These are phyloP conservation scores for Aphrophora alni DNA, from an alignment of 2,888 invertebrate species.

Conservation along the genomic window DNA sequence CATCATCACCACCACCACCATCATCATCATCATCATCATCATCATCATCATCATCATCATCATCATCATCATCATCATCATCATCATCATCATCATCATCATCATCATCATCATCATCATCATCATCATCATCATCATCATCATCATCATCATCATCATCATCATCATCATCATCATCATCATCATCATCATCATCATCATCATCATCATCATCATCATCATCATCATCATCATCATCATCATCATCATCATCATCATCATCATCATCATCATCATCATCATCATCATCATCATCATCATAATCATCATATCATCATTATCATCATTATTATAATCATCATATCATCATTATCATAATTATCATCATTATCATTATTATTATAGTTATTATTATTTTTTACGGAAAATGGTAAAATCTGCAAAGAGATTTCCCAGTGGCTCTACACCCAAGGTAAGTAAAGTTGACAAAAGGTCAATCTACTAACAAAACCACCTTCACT, in stretches of 20 bases:
- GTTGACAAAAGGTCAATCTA: no score
- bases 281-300: neutral
- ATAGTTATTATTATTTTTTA: no score
- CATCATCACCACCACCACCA: neutral
- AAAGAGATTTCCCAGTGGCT: no score
- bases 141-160: neutral
- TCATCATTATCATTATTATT: no score
- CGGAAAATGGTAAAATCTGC: no score
- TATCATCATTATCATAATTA: no score
- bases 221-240: neutral
- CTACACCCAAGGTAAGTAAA: no score
- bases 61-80: neutral
- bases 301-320: neutral
- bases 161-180: neutral
- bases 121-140: neutral
- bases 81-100: neutral
- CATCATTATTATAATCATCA: no score
- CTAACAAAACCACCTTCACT: no score
- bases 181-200: slow-evolving; percentile 4
- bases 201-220: neutral
- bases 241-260: neutral
- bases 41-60: neutral
- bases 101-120: neutral
- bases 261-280: neutral
- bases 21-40: neutral